Evolutionary conservation across 2,797 vertebrate species (phyloP).

Genomic region (Sebastes diaconus): DNA sequence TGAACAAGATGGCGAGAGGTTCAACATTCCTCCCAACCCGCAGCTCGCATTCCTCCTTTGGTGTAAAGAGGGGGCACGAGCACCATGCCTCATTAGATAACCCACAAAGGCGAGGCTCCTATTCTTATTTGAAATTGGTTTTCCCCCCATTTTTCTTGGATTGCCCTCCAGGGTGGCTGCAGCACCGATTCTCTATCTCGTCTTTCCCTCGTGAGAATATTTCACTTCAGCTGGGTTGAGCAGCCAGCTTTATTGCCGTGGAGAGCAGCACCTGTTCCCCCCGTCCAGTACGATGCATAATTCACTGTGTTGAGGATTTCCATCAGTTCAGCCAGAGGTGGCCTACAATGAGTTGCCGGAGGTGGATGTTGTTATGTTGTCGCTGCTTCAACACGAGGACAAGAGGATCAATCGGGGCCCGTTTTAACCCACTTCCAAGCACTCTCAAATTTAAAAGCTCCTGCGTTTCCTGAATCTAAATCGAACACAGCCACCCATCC

Average conservation of each 20-base stretch:
- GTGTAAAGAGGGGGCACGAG: slow-evolving; percentile 59
- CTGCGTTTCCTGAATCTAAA: slow-evolving; percentile 61
- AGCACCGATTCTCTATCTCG: slow-evolving; percentile 20
- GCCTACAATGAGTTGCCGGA: slow-evolving; percentile 9
- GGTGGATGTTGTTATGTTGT: slow-evolving; percentile 15
- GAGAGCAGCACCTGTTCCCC: slow-evolving; percentile 55
- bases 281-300: slow-evolving; percentile 51
- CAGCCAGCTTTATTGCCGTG: slow-evolving; percentile 18
- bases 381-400: slow-evolving; percentile 23
- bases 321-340: slow-evolving; percentile 28
- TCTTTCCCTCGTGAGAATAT: slow-evolving; percentile 37
- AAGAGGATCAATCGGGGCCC: slow-evolving; percentile 29
- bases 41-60: slow-evolving; percentile 67
- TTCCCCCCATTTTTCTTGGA: slow-evolving; percentile 8
- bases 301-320: slow-evolving; percentile 55
- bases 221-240: slow-evolving; percentile 32
- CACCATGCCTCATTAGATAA: slow-evolving; percentile 71
- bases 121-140: slow-evolving; percentile 49
- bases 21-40: slow-evolving; percentile 62
- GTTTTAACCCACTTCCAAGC: slow-evolving; percentile 38
- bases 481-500: slow-evolving; percentile 45
- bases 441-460: slow-evolving; percentile 45
- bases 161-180: slow-evolving; percentile 17
- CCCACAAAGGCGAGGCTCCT: slow-evolving; percentile 56
- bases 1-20: slow-evolving; percentile 56